Evolutionary conservation across 2,797 vertebrate species (phyloP).

Genomic region (Bradypodion ventrale): DNA sequence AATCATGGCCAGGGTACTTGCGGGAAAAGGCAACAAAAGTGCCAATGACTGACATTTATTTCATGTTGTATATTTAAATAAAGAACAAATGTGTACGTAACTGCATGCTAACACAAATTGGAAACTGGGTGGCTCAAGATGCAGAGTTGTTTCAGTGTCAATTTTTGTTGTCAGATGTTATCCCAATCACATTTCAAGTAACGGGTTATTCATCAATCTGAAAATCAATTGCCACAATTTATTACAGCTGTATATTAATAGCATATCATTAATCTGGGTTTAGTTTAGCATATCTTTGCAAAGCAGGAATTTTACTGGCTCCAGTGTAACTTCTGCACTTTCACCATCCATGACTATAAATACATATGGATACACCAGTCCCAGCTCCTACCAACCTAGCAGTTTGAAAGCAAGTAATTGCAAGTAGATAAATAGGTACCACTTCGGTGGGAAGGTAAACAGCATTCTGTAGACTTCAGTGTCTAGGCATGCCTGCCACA

Average conservation of each 20-base stretch:
- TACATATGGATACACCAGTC: not conserved
- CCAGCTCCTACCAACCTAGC: too few relatives aligned
- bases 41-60: conserved; percentile 7
- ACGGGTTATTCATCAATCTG: conserved; percentile 25
- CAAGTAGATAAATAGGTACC: too few relatives aligned
- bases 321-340: conserved; percentile 27
- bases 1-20: conserved; percentile 24
- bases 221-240: conserved; percentile 43
- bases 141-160: not conserved
- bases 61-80: conserved; percentile 2
- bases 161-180: not conserved
- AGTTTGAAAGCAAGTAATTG: too few relatives aligned
- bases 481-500: too few relatives aligned
- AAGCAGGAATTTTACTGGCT: conserved; percentile 51
- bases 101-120: not conserved
- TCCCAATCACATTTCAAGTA: not conserved
- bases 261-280: conserved; percentile 10
- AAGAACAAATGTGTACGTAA: not conserved
- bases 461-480: too few relatives aligned
- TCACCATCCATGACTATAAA: conserved; percentile 54
- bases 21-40: conserved; percentile 1
- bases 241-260: conserved; percentile 24
- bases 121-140: not conserved
- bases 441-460: too few relatives aligned
- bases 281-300: conserved; percentile 28